Percentiles rank a stretch among this genome's conserved stretches.
Conservation (phyloP, 2,888 invertebrate species). For the Lamproptera curius region DNA sequence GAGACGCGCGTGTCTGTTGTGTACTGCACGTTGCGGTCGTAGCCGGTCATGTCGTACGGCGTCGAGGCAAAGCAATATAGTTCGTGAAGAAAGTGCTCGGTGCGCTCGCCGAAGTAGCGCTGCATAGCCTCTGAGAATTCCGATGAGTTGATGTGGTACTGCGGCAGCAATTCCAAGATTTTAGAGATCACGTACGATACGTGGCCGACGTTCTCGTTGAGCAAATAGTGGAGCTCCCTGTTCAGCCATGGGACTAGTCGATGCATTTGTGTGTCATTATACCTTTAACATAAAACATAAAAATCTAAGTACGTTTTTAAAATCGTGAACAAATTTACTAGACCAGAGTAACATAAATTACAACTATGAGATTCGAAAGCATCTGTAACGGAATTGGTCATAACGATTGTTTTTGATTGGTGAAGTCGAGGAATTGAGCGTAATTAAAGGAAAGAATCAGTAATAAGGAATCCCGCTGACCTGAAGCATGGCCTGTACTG, state of each 20-base stretch:
- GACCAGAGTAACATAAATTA: no score
- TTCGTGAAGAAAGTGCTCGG: constrained; percentile 94
- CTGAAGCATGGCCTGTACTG: no score
- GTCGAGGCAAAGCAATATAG: constrained; percentile 91
- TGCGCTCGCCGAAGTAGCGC: constrained; percentile 83
- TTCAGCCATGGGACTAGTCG: constrained; percentile 93
- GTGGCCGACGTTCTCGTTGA: constrained; percentile 81
- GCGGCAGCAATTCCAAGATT: constrained; percentile 83
- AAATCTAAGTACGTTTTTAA: no score
- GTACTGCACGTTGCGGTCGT: constrained; percentile 85
- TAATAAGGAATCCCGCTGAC: no score
- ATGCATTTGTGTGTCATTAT: constrained; percentile 88
- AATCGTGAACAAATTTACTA: no score
- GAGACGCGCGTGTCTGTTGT: constrained; percentile 74
- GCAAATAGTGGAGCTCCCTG: constrained; percentile 88
- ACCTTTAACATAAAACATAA: constrained; percentile 79
- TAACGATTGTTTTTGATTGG: no score
- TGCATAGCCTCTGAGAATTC: constrained; percentile 84
- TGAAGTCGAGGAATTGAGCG: no score
- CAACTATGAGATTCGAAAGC: no score
- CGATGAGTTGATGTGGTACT: constrained; percentile 81
- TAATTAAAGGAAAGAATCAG: no score
- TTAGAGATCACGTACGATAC: constrained; percentile 82
- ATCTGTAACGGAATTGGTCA: no score
- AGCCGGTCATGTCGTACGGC: constrained; percentile 90